phyloP scores from a whole-genome alignment of 2,888 invertebrate species.

The Apodemia duryi region DNA sequence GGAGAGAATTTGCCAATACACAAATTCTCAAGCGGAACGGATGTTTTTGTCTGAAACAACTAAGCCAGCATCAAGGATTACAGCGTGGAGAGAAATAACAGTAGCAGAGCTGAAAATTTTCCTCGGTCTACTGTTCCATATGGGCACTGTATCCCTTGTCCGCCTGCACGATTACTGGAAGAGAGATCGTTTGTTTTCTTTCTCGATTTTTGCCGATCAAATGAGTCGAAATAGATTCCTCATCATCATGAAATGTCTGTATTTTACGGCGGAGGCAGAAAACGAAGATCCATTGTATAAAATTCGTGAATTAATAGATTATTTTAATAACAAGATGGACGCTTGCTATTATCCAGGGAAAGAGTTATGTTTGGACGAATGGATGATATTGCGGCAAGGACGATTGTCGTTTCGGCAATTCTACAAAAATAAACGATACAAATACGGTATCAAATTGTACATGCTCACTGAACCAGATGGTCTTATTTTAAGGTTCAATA shows the following conservation, averaged over 20 bases:
- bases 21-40: constrained; percentile 19
- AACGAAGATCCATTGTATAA: background rate
- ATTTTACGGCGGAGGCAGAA: background rate
- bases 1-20: constrained; percentile 15
- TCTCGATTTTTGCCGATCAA: constrained; percentile 30
- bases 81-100: constrained; percentile 21
- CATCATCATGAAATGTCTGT: background rate
- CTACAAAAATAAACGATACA: constrained; percentile 37
- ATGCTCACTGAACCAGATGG: constrained; percentile 42
- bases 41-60: constrained; percentile 13
- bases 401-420: constrained; percentile 19
- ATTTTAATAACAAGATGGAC: constrained; percentile 15
- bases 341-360: constrained; percentile 14
- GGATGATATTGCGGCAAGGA: constrained; percentile 21
- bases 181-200: constrained; percentile 26
- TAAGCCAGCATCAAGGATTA: background rate
- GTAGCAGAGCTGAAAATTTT: constrained; percentile 22
- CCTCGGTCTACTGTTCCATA: constrained; percentile 32
- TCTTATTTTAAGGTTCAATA: constrained; percentile 33
- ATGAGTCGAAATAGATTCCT: constrained; percentile 24
- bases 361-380: constrained; percentile 15
- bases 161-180: constrained; percentile 35
- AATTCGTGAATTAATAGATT: constrained; percentile 1
- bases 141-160: constrained; percentile 31
- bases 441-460: constrained; percentile 41